Percentiles rank a stretch among this genome's conserved stretches.
phyloP scores from a whole-genome alignment of 2,113 vertebrate species.

The Perca fluviatilis region DNA sequence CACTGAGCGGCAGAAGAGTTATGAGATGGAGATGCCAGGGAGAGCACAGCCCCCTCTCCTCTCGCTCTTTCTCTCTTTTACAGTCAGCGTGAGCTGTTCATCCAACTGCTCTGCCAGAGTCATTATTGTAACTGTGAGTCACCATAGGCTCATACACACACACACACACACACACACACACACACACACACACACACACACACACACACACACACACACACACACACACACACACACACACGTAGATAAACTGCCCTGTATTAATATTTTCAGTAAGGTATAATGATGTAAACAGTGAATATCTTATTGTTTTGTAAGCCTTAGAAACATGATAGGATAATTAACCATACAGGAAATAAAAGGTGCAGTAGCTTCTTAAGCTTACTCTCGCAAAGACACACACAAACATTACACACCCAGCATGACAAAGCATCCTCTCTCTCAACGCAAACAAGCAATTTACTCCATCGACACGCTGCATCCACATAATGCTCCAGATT shows the following conservation, averaged over 20 bases:
- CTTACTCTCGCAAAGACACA: neutral
- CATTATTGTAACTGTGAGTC: slow-evolving; percentile 73
- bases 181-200: neutral
- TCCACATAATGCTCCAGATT: slow-evolving; percentile 19
- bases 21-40: slow-evolving; percentile 63
- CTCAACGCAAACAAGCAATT: slow-evolving; percentile 41
- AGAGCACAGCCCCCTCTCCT: slow-evolving; percentile 59
- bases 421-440: slow-evolving; percentile 58
- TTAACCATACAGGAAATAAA: neutral
- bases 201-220: neutral
- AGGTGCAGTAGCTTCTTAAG: neutral
- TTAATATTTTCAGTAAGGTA: slow-evolving; percentile 9
- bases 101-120: slow-evolving; percentile 52
- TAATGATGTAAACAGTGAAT: neutral
- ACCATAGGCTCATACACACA: slow-evolving; percentile 28
- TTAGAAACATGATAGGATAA: neutral
- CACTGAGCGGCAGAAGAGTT: slow-evolving; percentile 47
- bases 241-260: neutral
- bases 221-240: neutral
- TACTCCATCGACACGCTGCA: slow-evolving; percentile 37
- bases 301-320: neutral
- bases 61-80: slow-evolving; percentile 42
- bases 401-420: slow-evolving; percentile 42
- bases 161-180: slow-evolving; percentile 2
- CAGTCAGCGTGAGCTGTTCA: slow-evolving; percentile 64